phyloP scores from a whole-genome alignment of 2,888 invertebrate genomes.

The Xestia ashworthii region DNA sequence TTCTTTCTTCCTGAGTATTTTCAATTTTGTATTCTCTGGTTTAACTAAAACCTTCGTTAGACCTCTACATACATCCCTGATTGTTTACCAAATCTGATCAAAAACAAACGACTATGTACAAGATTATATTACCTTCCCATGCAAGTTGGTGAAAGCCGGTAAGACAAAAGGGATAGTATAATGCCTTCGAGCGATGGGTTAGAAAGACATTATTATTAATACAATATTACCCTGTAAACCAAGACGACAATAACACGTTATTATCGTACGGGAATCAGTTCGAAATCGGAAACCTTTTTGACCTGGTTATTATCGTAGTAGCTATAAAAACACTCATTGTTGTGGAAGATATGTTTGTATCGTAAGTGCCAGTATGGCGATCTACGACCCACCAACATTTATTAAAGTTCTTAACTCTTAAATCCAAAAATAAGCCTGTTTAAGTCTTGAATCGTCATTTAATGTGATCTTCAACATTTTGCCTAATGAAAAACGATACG shows the following conservation, averaged over 20 bases:
- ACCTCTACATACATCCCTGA: neutral
- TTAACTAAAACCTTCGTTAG: neutral
- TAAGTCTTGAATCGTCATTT: too few species aligned
- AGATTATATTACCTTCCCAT: slow-evolving; percentile 40
- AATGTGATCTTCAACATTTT: too few species aligned
- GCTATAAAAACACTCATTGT: neutral
- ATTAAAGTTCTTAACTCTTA: too few species aligned
- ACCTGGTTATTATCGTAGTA: neutral
- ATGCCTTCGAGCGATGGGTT: slow-evolving; percentile 25
- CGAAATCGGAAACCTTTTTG: slow-evolving; percentile 1
- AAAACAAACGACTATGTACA: slow-evolving; percentile 25
- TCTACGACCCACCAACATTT: too few species aligned
- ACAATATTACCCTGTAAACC: slow-evolving; percentile 23
- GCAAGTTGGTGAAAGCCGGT: slow-evolving; percentile 45
- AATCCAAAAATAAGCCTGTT: too few species aligned
- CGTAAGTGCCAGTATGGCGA: too few species aligned
- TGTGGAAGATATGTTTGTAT: neutral
- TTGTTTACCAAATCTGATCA: slow-evolving; percentile 27
- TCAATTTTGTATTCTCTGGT: neutral
- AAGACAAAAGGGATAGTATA: slow-evolving; percentile 51
- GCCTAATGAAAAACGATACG: too few species aligned
- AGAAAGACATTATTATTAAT: slow-evolving; percentile 48
- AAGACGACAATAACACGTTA: slow-evolving; percentile 24
- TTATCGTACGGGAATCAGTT: slow-evolving; percentile 19
- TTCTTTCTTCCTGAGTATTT: neutral